These are phyloP conservation scores for Gopherus flavomarginatus DNA, from an alignment of 2,113 vertebrate species.

Conservation along the genomic window DNA sequence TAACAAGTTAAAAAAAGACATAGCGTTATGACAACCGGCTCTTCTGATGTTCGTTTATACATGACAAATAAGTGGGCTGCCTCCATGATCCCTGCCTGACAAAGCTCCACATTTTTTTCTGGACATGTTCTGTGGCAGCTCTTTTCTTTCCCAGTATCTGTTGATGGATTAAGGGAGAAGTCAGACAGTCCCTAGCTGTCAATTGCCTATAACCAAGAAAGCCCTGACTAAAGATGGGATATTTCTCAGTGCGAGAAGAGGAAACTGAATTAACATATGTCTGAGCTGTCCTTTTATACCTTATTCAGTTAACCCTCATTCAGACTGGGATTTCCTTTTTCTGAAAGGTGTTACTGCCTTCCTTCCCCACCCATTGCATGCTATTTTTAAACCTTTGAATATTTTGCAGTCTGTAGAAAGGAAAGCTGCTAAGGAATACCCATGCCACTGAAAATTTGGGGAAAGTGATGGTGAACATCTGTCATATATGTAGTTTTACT, in stretches of 20 bases:
- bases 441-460: constrained; percentile 24
- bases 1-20: constrained; percentile 12
- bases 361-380: background rate
- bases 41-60: constrained; percentile 56
- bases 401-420: constrained; percentile 45
- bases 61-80: constrained; percentile 22
- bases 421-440: constrained; percentile 59
- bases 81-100: constrained; percentile 35
- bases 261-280: background rate
- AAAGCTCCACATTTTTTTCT: constrained; percentile 42
- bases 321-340: constrained; percentile 7
- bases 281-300: constrained; percentile 26
- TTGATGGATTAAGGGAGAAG: constrained; percentile 64
- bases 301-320: constrained; percentile 3
- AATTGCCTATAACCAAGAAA: constrained; percentile 26
- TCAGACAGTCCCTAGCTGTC: constrained; percentile 20
- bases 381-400: constrained; percentile 51
- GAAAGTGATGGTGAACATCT: constrained; percentile 59
- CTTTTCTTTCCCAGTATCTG: constrained; percentile 31
- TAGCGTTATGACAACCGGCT: constrained; percentile 13
- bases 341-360: constrained; percentile 23
- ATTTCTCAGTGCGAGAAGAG: background rate
- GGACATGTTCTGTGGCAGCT: constrained; percentile 19
- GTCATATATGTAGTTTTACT: constrained; percentile 62
- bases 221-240: background rate